Conservation (phyloP, 2,888 invertebrate species). For the Heliconius charithonia region DNA sequence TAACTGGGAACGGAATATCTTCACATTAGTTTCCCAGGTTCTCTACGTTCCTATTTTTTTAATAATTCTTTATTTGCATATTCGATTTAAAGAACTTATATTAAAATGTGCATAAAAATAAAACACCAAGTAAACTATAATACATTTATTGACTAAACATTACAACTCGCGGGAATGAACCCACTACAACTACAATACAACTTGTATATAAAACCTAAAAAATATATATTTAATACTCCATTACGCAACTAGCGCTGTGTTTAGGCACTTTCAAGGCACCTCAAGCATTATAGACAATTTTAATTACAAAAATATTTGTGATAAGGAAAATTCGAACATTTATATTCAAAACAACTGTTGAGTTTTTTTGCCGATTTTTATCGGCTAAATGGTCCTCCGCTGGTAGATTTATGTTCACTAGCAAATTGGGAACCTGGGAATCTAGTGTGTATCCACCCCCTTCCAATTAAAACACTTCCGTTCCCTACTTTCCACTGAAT, state of each 20-base stretch:
- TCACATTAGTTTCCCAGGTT: too few relatives aligned
- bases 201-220: slow-evolving; percentile 34
- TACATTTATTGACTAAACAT: slow-evolving; percentile 61
- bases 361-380: too few relatives aligned
- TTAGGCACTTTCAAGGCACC: slow-evolving; percentile 44
- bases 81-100: not conserved
- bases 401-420: too few relatives aligned
- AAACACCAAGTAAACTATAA: slow-evolving; percentile 47
- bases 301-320: not conserved
- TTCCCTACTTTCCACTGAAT: too few relatives aligned
- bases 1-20: too few relatives aligned
- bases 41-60: too few relatives aligned
- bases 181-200: slow-evolving; percentile 29
- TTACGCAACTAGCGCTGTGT: slow-evolving; percentile 57
- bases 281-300: not conserved
- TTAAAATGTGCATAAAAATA: slow-evolving; percentile 26
- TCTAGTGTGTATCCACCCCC: too few relatives aligned
- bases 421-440: too few relatives aligned
- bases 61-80: not conserved
- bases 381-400: too few relatives aligned
- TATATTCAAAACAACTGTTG: not conserved
- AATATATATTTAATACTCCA: slow-evolving; percentile 64
- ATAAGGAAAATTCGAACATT: not conserved
- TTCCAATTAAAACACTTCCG: too few relatives aligned
- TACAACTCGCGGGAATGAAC: slow-evolving; percentile 20